These are phyloP conservation scores for Eonycteris spelaea DNA, from an alignment of 2,113 vertebrate species.

Conservation along the genomic window DNA sequence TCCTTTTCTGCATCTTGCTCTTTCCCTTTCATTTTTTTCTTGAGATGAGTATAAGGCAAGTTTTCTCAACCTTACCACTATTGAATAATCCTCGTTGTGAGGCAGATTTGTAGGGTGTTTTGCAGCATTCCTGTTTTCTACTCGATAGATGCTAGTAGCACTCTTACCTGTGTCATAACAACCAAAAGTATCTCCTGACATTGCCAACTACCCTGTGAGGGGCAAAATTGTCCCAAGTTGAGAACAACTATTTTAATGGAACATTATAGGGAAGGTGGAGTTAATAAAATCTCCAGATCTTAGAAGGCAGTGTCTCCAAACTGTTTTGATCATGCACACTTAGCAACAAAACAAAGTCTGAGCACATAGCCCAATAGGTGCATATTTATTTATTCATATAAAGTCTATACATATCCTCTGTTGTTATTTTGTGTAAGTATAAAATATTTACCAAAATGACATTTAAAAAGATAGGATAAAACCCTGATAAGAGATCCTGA, in stretches of 20 bases:
- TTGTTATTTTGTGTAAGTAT: neutral
- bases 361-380: neutral
- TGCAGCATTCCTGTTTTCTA: neutral
- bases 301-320: neutral
- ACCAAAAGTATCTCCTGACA: neutral
- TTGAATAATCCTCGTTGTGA: neutral
- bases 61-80: neutral
- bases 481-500: neutral
- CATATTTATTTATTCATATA: neutral
- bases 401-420: neutral
- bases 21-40: neutral
- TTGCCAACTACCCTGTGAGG: neutral
- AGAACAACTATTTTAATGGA: neutral
- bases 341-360: neutral
- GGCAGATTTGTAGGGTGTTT: neutral
- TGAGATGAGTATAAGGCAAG: neutral
- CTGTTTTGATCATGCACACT: neutral
- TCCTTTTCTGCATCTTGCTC: neutral
- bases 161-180: neutral
- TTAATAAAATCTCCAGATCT: neutral
- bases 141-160: neutral
- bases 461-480: neutral
- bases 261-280: neutral
- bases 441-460: neutral
- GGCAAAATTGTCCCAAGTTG: neutral